These are phyloP conservation scores for Centropus unirufus DNA, from an alignment of 2,113 vertebrate genomes.

Conservation along the genomic window DNA sequence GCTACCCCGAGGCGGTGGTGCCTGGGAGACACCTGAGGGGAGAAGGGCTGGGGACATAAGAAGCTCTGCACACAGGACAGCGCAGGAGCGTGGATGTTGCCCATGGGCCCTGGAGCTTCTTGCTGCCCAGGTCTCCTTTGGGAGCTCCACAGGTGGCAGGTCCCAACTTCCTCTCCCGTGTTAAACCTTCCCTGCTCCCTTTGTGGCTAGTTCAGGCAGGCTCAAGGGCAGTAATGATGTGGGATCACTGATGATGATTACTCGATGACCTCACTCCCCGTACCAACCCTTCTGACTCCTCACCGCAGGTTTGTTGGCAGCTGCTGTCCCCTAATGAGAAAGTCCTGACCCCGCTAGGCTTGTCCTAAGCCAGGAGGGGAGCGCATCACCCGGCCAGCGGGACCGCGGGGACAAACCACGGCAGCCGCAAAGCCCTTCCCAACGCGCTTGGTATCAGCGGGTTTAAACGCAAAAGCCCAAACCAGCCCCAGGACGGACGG, in stretches of 20 bases:
- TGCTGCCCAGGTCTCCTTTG: fast-evolving
- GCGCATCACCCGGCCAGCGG: fast-evolving
- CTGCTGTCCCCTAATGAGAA: background rate
- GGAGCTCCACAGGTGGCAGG: background rate
- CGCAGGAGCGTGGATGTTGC: too few relatives aligned
- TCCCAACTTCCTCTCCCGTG: fast-evolving
- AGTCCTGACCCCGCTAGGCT: background rate
- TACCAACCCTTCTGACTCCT: background rate
- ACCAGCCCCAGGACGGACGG: background rate
- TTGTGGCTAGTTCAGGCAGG: background rate
- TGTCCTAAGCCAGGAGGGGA: background rate
- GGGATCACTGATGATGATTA: background rate
- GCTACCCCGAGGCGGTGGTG: background rate
- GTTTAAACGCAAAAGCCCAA: background rate
- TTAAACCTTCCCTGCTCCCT: background rate
- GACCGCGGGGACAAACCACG: fast-evolving
- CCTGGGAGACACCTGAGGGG: background rate
- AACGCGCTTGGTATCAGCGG: background rate
- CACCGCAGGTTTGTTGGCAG: background rate
- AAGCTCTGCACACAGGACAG: fast-evolving
- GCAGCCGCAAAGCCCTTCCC: background rate
- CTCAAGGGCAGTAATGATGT: background rate
- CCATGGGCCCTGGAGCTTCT: too few relatives aligned
- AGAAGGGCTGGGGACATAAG: fast-evolving
- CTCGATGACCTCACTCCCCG: background rate